Percentiles rank a stretch among this genome's conserved stretches.
These are phyloP conservation scores for Protosalanx chinensis DNA, from an alignment of 2,797 vertebrate species.

Conservation along the genomic window DNA sequence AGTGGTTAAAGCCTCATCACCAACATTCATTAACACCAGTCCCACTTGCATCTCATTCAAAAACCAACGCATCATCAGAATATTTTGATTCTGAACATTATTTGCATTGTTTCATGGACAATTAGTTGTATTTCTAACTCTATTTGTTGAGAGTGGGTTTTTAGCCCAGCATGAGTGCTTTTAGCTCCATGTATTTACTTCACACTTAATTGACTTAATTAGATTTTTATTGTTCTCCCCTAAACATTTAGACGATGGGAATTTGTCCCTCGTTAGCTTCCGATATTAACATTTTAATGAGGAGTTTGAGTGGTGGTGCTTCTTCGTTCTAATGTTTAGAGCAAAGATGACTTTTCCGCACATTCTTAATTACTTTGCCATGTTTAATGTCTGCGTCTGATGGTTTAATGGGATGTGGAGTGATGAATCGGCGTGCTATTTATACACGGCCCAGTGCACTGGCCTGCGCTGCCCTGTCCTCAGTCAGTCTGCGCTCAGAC, in stretches of 20 bases:
- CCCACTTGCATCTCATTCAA: background rate
- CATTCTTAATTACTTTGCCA: conserved; percentile 45
- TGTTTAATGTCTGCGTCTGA: conserved; percentile 50
- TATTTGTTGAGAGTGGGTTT: background rate
- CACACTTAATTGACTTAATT: conserved; percentile 57
- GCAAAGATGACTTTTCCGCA: conserved; percentile 37
- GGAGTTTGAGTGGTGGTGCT: conserved; percentile 31
- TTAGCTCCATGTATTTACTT: conserved; percentile 16
- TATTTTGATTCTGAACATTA: background rate
- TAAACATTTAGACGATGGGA: conserved; percentile 33
- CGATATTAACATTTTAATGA: conserved; percentile 64
- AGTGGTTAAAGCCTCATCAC: conserved; percentile 49
- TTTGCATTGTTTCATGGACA: background rate
- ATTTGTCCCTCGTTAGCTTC: conserved; percentile 39
- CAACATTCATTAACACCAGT: background rate
- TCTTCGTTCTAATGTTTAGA: conserved; percentile 34
- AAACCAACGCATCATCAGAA: background rate
- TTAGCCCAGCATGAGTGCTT: background rate
- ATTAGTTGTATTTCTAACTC: background rate
- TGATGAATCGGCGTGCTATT: conserved; percentile 22
- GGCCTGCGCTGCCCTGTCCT: too few species aligned
- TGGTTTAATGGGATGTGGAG: conserved; percentile 49
- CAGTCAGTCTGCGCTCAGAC: background rate
- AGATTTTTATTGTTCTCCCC: conserved; percentile 47
- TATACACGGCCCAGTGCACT: conserved; percentile 13